Percentiles rank a stretch among this genome's conserved stretches.
Conservation (phyloP, 2,113 vertebrate genomes). For the Petrocephalus microphthalmus region DNA sequence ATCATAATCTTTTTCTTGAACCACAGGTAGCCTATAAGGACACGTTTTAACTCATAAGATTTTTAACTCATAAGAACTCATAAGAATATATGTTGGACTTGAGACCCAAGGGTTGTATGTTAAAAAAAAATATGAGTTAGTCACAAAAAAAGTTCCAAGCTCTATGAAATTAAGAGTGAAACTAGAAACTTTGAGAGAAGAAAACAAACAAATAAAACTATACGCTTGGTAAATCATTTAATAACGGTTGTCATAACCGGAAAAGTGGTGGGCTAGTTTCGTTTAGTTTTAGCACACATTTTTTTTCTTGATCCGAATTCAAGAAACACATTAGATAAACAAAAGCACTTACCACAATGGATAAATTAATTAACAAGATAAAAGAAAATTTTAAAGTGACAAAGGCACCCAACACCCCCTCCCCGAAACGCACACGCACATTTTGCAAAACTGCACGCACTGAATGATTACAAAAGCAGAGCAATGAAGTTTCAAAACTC, state of each 20-base stretch:
- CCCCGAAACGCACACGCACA: neutral
- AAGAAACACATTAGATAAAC: neutral
- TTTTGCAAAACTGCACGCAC: neutral
- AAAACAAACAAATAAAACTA: neutral
- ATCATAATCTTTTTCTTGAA: neutral
- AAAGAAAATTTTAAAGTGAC: neutral
- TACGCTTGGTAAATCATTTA: neutral
- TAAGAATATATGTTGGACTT: neutral
- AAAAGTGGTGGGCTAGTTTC: neutral
- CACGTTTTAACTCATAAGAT: neutral
- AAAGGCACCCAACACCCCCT: neutral
- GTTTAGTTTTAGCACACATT: neutral
- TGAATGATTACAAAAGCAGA: neutral
- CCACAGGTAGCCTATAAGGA: neutral
- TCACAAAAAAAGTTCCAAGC: neutral
- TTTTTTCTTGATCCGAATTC: neutral
- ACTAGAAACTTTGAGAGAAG: neutral
- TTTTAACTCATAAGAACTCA: too few species aligned
- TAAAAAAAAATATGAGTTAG: neutral
- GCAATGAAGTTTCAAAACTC: constrained; percentile 12
- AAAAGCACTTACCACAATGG: neutral
- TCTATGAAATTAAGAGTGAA: neutral
- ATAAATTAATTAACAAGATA: neutral
- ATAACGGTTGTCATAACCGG: neutral
- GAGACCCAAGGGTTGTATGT: neutral